Evolutionary conservation across 2,888 invertebrate genomes (phyloP), one percentile per base, ranked within the genome.

Genomic region (Cryptophagus acutangulus): DNA sequence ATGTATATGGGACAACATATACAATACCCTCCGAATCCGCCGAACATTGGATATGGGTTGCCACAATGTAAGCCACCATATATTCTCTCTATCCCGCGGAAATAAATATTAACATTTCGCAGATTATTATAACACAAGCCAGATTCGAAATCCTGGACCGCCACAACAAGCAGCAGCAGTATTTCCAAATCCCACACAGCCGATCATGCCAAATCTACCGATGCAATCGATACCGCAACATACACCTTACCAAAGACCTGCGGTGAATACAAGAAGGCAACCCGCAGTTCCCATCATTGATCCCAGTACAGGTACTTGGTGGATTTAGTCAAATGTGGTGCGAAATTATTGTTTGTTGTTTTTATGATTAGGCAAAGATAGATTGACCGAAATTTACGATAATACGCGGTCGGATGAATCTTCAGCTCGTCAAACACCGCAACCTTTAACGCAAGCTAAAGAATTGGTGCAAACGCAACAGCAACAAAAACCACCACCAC

Each of bases 391-490:
- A 49, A 66, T 72, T 45, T 71, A 63, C 40, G 64, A 66, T 17
- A 45, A 52, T 40, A 62, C 69, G 17, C 56, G 66, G 2, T 70
- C 71, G 26, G 71, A 68, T 5, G 71, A 74, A 46, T 70, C 73
- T 12, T 73, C 70, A 37, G 72, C 72, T 42, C 63, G 72, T 20
- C 72, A 73, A 53, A 73, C 72, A 34, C 72, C 74, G 17, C 73
- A 74, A 57, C 70, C 72, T 8, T 39, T 54, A 1, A 44, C 55
- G n/a, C 54, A 38, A 1, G 65, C 66, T n/a, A 66, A 66, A 48
- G 62, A 62, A 36, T 65, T 67, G 8, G 54, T 62, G 18, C 61
- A 61, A 46, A 54, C 57, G 4, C n/a, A n/a, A n/a, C n/a, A n/a
- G n/a, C n/a, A n/a, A n/a, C n/a, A n/a, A n/a, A n/a, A n/a, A n/a